Evolutionary conservation across 2,113 vertebrate genomes (phyloP).

Genomic region (Myotis lucifugus): DNA sequence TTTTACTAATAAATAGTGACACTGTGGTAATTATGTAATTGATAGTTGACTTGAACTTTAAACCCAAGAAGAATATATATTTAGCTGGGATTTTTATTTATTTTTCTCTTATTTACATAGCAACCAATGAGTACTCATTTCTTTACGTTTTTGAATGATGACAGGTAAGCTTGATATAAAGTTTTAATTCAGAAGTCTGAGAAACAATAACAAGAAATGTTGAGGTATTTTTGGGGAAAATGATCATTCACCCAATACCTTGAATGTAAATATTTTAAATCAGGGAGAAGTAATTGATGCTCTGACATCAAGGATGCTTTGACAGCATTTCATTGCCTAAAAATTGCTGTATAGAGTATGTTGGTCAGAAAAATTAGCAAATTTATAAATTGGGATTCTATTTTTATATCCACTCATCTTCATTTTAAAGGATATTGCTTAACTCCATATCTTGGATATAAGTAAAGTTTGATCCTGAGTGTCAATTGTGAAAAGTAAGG

Average conservation of each 20-base stretch:
- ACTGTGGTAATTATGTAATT: background rate
- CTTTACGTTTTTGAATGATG: constrained; percentile 7
- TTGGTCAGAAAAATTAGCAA: background rate
- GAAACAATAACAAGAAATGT: constrained; percentile 3
- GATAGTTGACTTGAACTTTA: background rate
- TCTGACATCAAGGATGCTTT: background rate
- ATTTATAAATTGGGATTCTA: background rate
- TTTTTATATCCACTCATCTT: background rate
- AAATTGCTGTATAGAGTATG: background rate
- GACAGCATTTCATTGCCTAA: background rate
- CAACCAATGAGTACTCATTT: background rate
- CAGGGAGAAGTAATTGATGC: background rate
- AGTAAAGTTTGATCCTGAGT: background rate
- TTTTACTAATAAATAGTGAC: background rate
- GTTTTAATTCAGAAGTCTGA: constrained; percentile 40
- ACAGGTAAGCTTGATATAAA: constrained; percentile 1
- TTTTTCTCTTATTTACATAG: background rate
- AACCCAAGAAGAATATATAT: background rate
- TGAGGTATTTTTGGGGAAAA: background rate
- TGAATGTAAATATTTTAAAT: constrained; percentile 38
- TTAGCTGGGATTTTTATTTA: background rate
- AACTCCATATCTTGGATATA: background rate
- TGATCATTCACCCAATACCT: background rate
- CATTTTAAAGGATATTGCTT: constrained; percentile 18
- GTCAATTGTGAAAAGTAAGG: background rate